phyloP scores from a whole-genome alignment of 2,113 vertebrate genomes.

The Grus americana region DNA sequence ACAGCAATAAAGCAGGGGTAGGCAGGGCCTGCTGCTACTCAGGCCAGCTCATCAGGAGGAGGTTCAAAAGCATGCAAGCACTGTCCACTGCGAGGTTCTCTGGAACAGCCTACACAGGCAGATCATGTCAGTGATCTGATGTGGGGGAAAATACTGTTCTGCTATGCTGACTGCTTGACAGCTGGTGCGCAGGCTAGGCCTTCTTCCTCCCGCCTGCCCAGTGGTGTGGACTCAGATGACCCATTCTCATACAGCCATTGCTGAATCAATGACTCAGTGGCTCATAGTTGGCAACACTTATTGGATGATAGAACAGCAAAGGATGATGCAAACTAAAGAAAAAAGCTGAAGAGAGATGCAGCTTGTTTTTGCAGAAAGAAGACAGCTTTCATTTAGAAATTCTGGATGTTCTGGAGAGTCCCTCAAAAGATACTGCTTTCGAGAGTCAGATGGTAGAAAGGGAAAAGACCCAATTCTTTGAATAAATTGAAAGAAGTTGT shows the following conservation, averaged over 20 bases:
- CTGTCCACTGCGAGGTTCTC: neutral
- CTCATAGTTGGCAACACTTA: constrained; percentile 21
- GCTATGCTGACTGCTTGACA: neutral
- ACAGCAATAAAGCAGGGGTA: neutral
- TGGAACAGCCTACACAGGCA: neutral
- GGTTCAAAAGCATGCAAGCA: neutral
- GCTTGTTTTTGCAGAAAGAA: neutral
- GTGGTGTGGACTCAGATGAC: constrained; percentile 31
- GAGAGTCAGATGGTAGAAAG: neutral
- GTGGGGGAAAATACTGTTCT: neutral
- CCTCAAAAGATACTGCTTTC: neutral
- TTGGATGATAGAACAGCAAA: neutral
- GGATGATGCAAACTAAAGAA: constrained; percentile 59
- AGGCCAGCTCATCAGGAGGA: neutral
- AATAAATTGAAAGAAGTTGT: neutral
- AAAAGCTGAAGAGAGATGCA: neutral
- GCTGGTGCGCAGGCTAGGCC: neutral
- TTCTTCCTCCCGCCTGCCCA: neutral
- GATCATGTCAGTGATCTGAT: neutral
- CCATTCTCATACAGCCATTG: neutral
- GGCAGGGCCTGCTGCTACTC: neutral
- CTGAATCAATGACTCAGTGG: neutral
- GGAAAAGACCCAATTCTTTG: neutral
- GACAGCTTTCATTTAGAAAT: neutral
- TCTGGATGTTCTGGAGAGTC: neutral